Evolutionary conservation across 2,888 invertebrate species (phyloP), one percentile per base, ranked within the genome.

Genomic region (Xanthorhoe spadicearia): DNA sequence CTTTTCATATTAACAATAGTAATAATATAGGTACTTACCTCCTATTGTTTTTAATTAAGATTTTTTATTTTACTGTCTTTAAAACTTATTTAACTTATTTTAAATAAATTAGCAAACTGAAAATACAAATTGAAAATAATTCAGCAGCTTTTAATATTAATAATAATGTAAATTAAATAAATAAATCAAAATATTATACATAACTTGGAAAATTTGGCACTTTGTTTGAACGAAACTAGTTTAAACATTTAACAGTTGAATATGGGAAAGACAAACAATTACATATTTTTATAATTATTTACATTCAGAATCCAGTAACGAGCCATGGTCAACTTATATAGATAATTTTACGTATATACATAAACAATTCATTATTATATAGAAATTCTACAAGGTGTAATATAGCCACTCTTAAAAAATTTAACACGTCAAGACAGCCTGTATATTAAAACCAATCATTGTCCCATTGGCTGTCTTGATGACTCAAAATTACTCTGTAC

Each of bases 251-350:
- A 49, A 58, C 18, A 49, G 51, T 58, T 58, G 50, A n/a, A 13
- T 13, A 10, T 43, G 38, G 13, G 38, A 43, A 43, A 9, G 10
- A 43, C 38, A 43, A 13, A 43, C 38, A 43, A 38, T 2, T 43
- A 43, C 38, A 43, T 43, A 43, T 2, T 13, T 43, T 10, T 43
- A 32, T 32, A 35, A 32, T 66, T 74, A 75, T 72, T 72, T 76
- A 76, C 71, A 53, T 68, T 77, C 77, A 56, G 68, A 74, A 70
- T 75, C 76, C 75, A 66, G 28, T 71, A 60, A 56, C 70, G 54
- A n/a, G 71, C 73, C 61, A 46, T 58, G 61, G 73, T 73, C 71
- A 62, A 62, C 46, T 43, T 51, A 51, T 52, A 18, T 1, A 23
- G 2, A 43, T 43, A 0, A 38, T 43, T 43, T 43, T 43, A 43